Conservation (phyloP, 1,140 invertebrate species). For the Drosophila kepulauana region DNA sequence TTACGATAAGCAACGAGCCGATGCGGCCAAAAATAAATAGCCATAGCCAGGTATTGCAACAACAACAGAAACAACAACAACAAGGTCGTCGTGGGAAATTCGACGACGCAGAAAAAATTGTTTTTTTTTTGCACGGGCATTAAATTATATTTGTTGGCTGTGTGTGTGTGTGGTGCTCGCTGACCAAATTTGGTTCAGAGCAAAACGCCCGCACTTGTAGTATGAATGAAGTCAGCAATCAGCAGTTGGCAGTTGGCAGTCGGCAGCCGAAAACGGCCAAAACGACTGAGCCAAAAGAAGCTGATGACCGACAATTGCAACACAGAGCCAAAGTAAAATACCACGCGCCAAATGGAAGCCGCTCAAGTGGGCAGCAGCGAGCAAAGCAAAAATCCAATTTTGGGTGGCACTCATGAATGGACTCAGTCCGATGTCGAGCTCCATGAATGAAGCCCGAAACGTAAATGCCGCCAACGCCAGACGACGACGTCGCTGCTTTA, state of each 20-base stretch:
- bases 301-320: slow-evolving; percentile 78
- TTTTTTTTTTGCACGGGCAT: slow-evolving; percentile 30
- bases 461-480: slow-evolving; percentile 60
- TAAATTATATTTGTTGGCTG: slow-evolving; percentile 24
- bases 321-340: slow-evolving; percentile 13
- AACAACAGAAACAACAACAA: slow-evolving; percentile 54
- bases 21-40: slow-evolving; percentile 66
- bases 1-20: slow-evolving; percentile 68
- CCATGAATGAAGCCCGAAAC: slow-evolving; percentile 60
- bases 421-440: slow-evolving; percentile 31
- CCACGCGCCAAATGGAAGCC: slow-evolving; percentile 76
- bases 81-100: slow-evolving; percentile 77
- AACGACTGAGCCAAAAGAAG: slow-evolving; percentile 38
- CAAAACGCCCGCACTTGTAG: slow-evolving; percentile 42
- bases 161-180: slow-evolving; percentile 20
- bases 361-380: slow-evolving; percentile 72
- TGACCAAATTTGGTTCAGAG: slow-evolving; percentile 58
- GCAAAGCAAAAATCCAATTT: slow-evolving; percentile 66
- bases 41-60: slow-evolving; percentile 40
- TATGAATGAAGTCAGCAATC: slow-evolving; percentile 53
- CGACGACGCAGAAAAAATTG: slow-evolving; percentile 55
- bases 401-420: slow-evolving; percentile 78
- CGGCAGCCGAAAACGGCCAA: slow-evolving; percentile 47
- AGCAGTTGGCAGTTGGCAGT: slow-evolving; percentile 26
- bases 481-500: slow-evolving; percentile 19